phyloP scores from a whole-genome alignment of 2,113 vertebrate genomes.

The Dunckerocampus dactyliophorus region DNA sequence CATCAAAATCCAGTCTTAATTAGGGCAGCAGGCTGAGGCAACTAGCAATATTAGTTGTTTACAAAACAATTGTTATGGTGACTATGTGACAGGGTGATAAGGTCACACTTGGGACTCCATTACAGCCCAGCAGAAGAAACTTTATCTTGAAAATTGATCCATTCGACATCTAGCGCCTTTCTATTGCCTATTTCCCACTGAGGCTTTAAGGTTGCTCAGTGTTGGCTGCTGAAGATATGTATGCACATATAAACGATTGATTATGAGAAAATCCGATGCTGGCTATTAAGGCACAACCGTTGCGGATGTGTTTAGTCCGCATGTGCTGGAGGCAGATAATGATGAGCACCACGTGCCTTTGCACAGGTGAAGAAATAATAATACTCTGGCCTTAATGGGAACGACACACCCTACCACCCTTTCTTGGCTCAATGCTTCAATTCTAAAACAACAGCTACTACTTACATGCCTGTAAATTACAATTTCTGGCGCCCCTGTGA shows the following conservation, averaged over 20 bases:
- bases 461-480: too few species aligned
- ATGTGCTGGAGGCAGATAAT: background rate
- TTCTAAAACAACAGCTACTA: constrained; percentile 52
- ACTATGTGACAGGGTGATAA: constrained; percentile 59
- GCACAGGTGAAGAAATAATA: constrained; percentile 53
- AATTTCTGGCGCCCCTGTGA: too few species aligned
- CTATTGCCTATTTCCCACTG: constrained; percentile 12
- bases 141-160: constrained; percentile 50
- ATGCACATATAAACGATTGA: constrained; percentile 2
- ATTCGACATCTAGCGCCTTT: constrained; percentile 10
- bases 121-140: constrained; percentile 47
- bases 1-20: constrained; percentile 65
- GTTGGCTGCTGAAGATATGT: background rate
- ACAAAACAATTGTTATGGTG: constrained; percentile 64
- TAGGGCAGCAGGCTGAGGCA: constrained; percentile 54
- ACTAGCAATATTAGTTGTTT: constrained; percentile 64
- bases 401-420: constrained; percentile 16
- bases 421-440: constrained; percentile 69
- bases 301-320: background rate
- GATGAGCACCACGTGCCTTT: constrained; percentile 16
- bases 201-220: background rate
- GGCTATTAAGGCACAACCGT: background rate
- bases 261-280: background rate
- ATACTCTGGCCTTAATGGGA: constrained; percentile 39
- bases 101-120: constrained; percentile 63